Evolutionary conservation across 2,113 vertebrate species (phyloP), one percentile per base, ranked within the genome.

Genomic region (Callopanchax toddi): DNA sequence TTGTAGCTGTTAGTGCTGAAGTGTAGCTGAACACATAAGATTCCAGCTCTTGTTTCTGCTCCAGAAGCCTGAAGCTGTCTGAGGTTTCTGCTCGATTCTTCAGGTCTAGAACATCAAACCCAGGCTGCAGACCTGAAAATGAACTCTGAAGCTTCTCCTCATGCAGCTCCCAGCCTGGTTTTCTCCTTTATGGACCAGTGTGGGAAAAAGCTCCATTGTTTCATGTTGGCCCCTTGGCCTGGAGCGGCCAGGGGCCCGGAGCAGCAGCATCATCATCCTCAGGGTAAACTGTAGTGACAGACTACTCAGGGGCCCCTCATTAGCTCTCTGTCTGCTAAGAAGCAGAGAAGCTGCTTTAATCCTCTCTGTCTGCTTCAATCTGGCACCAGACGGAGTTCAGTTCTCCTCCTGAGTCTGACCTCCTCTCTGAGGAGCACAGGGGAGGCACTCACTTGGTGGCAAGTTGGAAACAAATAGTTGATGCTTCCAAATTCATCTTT

Each of bases 281-380:
- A 91, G 93, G 94, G 93, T 95, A 95, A 96, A 95, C 93, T 91
- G 91, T 92, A 92, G 89, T 94, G 96, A 94, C 95, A 94, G 86
- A 91, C 91, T 91, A 87, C 89, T 80, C 78, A 86, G 91, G 91
- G 88, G 92, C 92, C 92, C 89, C 94, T 96, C 94, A 96, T 97
- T 96, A 97, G 94, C 94, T 95, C 94, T 87, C 90, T 95, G 92
- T 93, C 93, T 90, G 86, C 92, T 95, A 94, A 95, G 93, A 93
- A 93, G 92, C 92, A 94, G 87, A 91, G 88, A 93, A 93, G 68
- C 75, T 93, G 94, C 94, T 91, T 91, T 92, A 93, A 93, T 94
- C 94, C 93, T 89, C 91, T 93, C 94, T 94, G 96, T 95, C 95
- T 94, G 91, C 90, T 93, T 91, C 92, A 93, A 94, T 95, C 94